Evolutionary conservation across 1,140 invertebrate genomes (phyloP), one percentile per base, ranked within the genome.

Genomic region (Marisa cornuarietis): DNA sequence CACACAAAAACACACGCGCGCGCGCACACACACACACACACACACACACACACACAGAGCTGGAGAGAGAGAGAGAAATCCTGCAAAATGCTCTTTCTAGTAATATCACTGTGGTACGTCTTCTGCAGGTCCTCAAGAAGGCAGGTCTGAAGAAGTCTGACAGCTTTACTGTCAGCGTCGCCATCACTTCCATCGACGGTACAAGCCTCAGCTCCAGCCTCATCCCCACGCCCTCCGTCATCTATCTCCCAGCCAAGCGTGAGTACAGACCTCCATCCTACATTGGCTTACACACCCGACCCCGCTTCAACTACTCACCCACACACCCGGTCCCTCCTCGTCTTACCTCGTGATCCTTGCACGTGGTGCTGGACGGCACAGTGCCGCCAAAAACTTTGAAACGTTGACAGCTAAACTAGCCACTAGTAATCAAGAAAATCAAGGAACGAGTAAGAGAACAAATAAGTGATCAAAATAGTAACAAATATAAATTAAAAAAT

Each of bases 151-250:
- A 75, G 14, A 51, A 71, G 13, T 31, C 71, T 62, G 79, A 80
- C 54, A 9, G 24, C 24, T 83, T 79, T 73, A 54, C 51, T 31
- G 20, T 83, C 8, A 78, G 73, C 24, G 31, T 81, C 2, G 49
- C 51, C 16, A 72, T 83, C 16, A 80, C 63, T 6, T 71, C 72
- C 26, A 49, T 78, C 16, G 69, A 83, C 65, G 80, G 82, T 13
- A 65, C 74, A 9, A 26, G 8, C 20, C 63, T 83, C n/a, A 5
- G 14, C 49, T 14, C 54, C 24, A 31, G 24, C 11, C 69, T 83
- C n/a, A 52, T 81, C 54, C 80, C 78, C 22, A 49, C 66, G 10
- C 82, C 82, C 14, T 81, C 74, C 24, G 66, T 83, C 20, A 71
- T 78, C 66, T 81, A 62, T 62, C 62, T 63, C 18, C 80, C 80